These are phyloP conservation scores for Strigamia crassipes DNA, from an alignment of 2,888 invertebrate genomes.

Conservation along the genomic window DNA sequence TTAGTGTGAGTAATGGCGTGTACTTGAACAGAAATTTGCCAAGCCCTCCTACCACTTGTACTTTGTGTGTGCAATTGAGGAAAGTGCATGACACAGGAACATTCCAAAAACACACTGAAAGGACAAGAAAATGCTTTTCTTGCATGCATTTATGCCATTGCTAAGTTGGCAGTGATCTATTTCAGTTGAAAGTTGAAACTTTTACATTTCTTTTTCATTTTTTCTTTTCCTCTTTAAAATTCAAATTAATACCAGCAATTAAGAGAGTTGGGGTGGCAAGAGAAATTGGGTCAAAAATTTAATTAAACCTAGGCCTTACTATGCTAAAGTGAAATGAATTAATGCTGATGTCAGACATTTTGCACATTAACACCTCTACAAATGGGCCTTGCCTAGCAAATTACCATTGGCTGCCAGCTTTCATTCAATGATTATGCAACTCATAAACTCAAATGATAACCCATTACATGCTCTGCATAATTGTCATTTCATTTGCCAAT, in stretches of 20 bases:
- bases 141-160: conserved; percentile 22
- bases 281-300: conserved; percentile 31
- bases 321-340: conserved; percentile 12
- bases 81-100: conserved; percentile 25
- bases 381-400: conserved; percentile 11
- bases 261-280: conserved; percentile 8
- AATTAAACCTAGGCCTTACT: background rate
- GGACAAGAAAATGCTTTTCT: background rate
- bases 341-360: conserved; percentile 31
- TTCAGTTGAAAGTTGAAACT: conserved; percentile 3
- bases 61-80: conserved; percentile 17
- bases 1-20: conserved; percentile 25
- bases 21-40: conserved; percentile 4
- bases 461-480: background rate
- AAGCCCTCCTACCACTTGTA: background rate
- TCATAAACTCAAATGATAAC: conserved; percentile 14
- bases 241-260: conserved; percentile 15
- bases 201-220: background rate
- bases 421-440: background rate
- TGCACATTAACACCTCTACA: conserved; percentile 19
- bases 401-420: conserved; percentile 34
- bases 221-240: background rate
- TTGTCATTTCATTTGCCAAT: background rate
- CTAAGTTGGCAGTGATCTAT: conserved; percentile 13
- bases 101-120: background rate